Evolutionary conservation across 2,113 vertebrate species (phyloP).

Genomic region (Mirounga angustirostris): DNA sequence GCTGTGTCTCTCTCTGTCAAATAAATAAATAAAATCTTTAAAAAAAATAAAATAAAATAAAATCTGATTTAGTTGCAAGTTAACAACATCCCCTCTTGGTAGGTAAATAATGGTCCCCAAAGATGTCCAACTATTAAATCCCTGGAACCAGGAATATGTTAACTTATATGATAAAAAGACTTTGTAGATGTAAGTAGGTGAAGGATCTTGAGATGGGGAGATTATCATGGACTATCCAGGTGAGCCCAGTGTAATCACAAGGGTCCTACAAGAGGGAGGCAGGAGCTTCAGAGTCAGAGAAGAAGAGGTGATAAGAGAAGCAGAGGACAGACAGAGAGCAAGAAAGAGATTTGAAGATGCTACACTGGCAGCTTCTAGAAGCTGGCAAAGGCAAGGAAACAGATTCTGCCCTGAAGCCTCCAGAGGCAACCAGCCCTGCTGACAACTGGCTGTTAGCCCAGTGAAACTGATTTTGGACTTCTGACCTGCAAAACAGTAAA

Average conservation of each 20-base stretch:
- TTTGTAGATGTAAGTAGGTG: not conserved
- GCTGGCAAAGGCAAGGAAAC: not conserved
- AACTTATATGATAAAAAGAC: not conserved
- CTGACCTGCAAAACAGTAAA: not conserved
- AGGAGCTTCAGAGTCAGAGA: not conserved
- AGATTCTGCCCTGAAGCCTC: not conserved
- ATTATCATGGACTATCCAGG: not conserved
- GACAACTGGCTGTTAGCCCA: not conserved
- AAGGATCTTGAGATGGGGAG: not conserved
- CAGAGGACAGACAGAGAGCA: not conserved
- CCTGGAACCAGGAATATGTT: not conserved
- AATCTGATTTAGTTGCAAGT: not conserved
- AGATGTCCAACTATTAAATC: not conserved
- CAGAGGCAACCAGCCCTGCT: not conserved
- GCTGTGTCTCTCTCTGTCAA: no score
- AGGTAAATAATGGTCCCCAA: not conserved
- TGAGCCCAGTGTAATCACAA: not conserved
- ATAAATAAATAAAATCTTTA: no score
- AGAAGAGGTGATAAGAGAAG: not conserved
- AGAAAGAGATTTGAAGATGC: not conserved
- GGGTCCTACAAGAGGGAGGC: not conserved
- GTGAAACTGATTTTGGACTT: not conserved
- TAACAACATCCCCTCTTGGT: not conserved
- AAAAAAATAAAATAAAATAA: not conserved
- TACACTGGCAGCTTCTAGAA: not conserved